These are phyloP conservation scores for Pocillopora verrucosa DNA, from an alignment of 64 coral and sea anemone species.

Conservation along the genomic window DNA sequence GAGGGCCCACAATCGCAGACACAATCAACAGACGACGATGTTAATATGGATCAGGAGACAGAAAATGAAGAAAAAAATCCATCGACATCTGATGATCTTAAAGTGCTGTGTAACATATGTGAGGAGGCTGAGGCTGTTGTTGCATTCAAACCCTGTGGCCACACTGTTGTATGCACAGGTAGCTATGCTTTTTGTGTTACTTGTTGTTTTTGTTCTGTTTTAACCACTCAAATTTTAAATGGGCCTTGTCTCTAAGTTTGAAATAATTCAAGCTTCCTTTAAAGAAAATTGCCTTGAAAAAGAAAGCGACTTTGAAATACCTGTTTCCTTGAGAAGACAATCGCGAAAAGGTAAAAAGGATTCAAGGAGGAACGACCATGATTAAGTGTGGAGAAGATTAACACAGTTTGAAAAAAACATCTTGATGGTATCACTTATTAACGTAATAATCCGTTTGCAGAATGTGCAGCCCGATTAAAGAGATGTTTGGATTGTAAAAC, in stretches of 20 bases:
- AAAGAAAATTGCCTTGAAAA: too few species aligned
- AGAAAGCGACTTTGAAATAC: too few species aligned
- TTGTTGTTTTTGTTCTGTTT: not conserved
- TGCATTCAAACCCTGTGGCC: constrained; percentile 56
- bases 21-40: too few species aligned
- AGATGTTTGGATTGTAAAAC: constrained; percentile 50
- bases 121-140: constrained; percentile 48
- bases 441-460: not conserved
- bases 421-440: not conserved
- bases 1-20: not conserved
- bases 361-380: too few species aligned
- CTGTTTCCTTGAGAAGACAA: too few species aligned
- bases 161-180: constrained; percentile 53
- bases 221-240: not conserved
- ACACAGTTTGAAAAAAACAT: too few species aligned
- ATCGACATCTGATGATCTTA: not conserved
- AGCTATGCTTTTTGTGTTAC: not conserved
- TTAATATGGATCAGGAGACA: too few species aligned
- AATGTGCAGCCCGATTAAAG: constrained; percentile 44
- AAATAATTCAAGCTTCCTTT: too few species aligned
- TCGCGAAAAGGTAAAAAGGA: too few species aligned
- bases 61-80: too few species aligned
- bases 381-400: too few species aligned
- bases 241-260: too few species aligned
- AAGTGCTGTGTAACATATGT: constrained; percentile 40